Percentiles rank a stretch among this genome's conserved stretches.
Evolutionary conservation across 2,797 vertebrate species (phyloP).

Genomic region (Gymnoscopelus microlampas): DNA sequence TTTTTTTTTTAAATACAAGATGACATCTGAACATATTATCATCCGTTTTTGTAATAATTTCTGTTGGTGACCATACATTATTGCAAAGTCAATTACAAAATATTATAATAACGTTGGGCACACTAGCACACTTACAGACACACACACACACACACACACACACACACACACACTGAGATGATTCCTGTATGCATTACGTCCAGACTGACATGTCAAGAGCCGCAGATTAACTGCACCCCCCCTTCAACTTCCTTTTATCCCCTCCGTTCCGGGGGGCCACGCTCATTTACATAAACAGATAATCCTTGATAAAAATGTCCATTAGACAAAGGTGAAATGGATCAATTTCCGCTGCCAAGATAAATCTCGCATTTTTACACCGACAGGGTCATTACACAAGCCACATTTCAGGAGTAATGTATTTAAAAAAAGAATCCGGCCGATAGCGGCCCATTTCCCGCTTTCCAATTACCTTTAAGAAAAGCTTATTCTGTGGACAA

Average conservation of each 20-base stretch:
- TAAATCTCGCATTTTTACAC: slow-evolving; percentile 98
- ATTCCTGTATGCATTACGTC: slow-evolving; percentile 73
- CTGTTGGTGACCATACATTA: too few species aligned
- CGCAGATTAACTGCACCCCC: slow-evolving; percentile 92
- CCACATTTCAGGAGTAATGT: slow-evolving; percentile 99
- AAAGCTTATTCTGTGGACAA: slow-evolving; percentile 99
- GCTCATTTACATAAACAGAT: slow-evolving; percentile 99
- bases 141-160: background rate
- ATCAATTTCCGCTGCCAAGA: slow-evolving; percentile 99
- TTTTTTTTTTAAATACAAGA: too few species aligned
- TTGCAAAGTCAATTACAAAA: too few species aligned
- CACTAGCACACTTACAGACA: background rate
- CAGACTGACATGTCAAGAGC: slow-evolving; percentile 86
- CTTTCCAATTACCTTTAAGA: slow-evolving; percentile 99
- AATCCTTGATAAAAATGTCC: slow-evolving; percentile 99
- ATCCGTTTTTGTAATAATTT: too few species aligned
- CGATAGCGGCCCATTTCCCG: slow-evolving; percentile 97
- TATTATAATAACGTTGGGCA: background rate
- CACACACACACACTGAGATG: slow-evolving; percentile 38
- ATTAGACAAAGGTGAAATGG: slow-evolving; percentile 99
- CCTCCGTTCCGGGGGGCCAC: slow-evolving; percentile 86
- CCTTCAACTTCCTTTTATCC: slow-evolving; percentile 84
- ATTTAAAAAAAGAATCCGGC: slow-evolving; percentile 91
- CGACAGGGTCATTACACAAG: slow-evolving; percentile 98
- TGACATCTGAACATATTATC: too few species aligned